Base-by-base conservation (phyloP, 2,888 invertebrate species). In the Cryptus armator region DNA sequence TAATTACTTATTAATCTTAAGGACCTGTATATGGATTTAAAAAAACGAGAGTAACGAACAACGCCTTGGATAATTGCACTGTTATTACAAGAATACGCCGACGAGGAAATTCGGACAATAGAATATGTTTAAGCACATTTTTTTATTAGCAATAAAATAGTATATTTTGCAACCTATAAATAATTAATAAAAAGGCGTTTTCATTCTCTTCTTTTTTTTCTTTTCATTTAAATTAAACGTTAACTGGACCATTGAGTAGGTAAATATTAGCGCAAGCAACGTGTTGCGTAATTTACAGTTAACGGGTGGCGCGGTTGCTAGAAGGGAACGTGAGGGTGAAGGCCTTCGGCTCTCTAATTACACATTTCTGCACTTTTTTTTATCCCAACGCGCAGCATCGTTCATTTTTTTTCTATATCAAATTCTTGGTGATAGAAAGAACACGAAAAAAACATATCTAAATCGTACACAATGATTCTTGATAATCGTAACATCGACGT, bases 81-180 rank as follows among this genome's bases (percentile, higher is more conserved):
- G 56, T 24, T 56, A 3, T 24, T 56, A 3, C 16, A 56, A 6
- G 56, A 29, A 24, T 14, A 24, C 62, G 62, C 32, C 14, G 14
- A 71, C 46, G 32, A 44, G 24, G n/a, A 48, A 37, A 24, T 14
- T 14, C 12, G 19, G 62, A 64, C 32, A 48, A 24, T 0, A 46
- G 14, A 81, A 32, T 76, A 37, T 85, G 84, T 86, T 86, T 85
- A 90, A 90, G 89, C 89, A 89, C 91, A 90, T 88, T 89, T 87
- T 86, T 92, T 92, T 92, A 93, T 92, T 92, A 92, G 92, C 92
- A 89, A 90, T 91, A 92, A 91, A 92, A 93, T 92, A 92, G 89
- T 90, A 90, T 92, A 93, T 92, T 91, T 92, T 92, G 91, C 90
- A 92, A 91, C 91, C 91, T 92, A 93, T 91, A 92, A 92, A 92